These are phyloP conservation scores for Papilio polytes DNA, from an alignment of 1,140 invertebrate species.

Conservation along the genomic window DNA sequence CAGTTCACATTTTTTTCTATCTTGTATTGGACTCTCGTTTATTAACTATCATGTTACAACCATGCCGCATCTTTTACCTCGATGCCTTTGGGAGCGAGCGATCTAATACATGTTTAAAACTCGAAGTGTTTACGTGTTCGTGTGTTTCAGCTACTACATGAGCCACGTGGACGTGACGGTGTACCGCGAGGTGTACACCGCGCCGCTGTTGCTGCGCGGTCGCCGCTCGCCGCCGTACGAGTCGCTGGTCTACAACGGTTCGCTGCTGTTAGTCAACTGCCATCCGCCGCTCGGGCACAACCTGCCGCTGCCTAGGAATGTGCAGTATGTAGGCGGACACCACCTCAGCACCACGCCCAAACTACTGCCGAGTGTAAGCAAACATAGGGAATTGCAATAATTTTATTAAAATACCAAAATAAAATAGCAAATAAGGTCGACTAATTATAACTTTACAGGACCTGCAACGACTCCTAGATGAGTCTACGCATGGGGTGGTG, in stretches of 20 bases:
- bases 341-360: slow-evolving; percentile 45
- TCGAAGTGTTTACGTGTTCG: not conserved
- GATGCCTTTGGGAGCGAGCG: too few species aligned
- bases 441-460: slow-evolving; percentile 50
- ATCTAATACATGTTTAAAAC: not conserved
- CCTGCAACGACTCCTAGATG: slow-evolving; percentile 82
- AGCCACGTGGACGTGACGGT: slow-evolving; percentile 51
- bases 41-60: not conserved
- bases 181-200: slow-evolving; percentile 51
- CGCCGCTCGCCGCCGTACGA: slow-evolving; percentile 50
- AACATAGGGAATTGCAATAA: slow-evolving; percentile 42
- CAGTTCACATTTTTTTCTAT: slow-evolving; percentile 41
- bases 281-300: slow-evolving; percentile 53
- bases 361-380: slow-evolving; percentile 38
- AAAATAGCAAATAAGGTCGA: too few species aligned
- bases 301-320: slow-evolving; percentile 52
- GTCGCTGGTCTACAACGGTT: slow-evolving; percentile 49
- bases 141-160: slow-evolving; percentile 49
- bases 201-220: slow-evolving; percentile 44
- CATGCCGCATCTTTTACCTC: too few species aligned
- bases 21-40: not conserved
- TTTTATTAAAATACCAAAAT: too few species aligned
- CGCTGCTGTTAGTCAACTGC: slow-evolving; percentile 57
- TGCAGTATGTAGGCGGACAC: slow-evolving; percentile 58
- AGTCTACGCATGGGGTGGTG: slow-evolving; percentile 83